phyloP scores from a whole-genome alignment of 1,140 invertebrate species.

The Zaprionus vittiger region DNA sequence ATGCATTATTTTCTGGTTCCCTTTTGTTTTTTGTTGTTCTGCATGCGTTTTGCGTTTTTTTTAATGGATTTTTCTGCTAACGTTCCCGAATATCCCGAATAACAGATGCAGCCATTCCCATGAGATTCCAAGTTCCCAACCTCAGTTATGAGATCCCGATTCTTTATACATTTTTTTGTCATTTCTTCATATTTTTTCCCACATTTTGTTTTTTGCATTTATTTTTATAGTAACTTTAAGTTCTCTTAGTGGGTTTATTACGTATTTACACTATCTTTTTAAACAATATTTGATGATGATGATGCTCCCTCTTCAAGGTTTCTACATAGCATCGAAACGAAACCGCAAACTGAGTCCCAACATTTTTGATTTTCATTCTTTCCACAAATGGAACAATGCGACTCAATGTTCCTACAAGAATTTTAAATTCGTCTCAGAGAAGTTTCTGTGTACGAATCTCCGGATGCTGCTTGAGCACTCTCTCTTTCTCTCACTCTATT shows the following conservation, averaged over 20 bases:
- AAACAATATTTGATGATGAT: slow-evolving; percentile 8
- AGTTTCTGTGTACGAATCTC: background rate
- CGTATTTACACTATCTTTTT: background rate
- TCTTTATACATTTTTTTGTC: background rate
- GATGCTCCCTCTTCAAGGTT: slow-evolving; percentile 13
- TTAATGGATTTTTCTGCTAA: background rate
- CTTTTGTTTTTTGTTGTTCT: slow-evolving; percentile 13
- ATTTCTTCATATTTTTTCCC: background rate
- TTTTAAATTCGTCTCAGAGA: slow-evolving; percentile 4
- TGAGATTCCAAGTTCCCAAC: background rate
- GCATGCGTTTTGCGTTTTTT: slow-evolving; percentile 27
- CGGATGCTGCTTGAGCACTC: slow-evolving; percentile 1
- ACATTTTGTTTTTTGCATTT: background rate
- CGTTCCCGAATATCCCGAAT: background rate
- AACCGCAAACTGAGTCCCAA: slow-evolving; percentile 62
- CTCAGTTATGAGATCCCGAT: background rate
- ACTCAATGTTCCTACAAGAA: background rate
- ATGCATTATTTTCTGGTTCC: background rate
- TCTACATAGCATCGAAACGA: slow-evolving; percentile 10
- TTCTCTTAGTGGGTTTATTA: slow-evolving; percentile 4
- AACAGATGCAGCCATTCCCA: background rate
- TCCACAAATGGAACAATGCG: slow-evolving; percentile 28
- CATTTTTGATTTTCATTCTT: slow-evolving; percentile 75
- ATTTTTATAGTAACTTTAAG: slow-evolving; percentile 10
- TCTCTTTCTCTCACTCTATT: background rate